These are phyloP conservation scores for Tretioscincus oriximinensis DNA, from an alignment of 2,113 vertebrate genomes.

Conservation along the genomic window DNA sequence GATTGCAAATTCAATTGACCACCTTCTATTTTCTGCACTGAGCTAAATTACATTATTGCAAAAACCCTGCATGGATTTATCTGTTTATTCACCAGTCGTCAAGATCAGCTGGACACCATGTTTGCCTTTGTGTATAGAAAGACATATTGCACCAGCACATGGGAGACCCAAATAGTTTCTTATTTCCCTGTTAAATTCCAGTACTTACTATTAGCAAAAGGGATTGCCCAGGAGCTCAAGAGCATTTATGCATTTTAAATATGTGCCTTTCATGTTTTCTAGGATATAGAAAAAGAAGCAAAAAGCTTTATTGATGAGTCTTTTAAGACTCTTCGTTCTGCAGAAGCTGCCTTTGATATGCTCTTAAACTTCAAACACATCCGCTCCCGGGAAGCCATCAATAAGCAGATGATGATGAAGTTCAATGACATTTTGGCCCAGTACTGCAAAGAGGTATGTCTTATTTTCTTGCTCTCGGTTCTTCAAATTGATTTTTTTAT, in stretches of 20 bases:
- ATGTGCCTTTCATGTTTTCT: constrained; percentile 32
- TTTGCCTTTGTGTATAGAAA: not conserved
- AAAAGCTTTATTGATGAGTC: constrained; percentile 87
- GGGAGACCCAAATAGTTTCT: not conserved
- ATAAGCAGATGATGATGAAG: constrained; percentile 88
- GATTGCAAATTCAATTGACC: too few relatives aligned
- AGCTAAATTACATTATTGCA: too few relatives aligned
- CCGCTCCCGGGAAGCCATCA: constrained; percentile 79
- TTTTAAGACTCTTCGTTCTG: constrained; percentile 87
- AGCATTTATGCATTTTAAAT: not conserved
- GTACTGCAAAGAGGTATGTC: constrained; percentile 88
- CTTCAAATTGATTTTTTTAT: not conserved
- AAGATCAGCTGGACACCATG: too few relatives aligned
- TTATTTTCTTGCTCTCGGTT: not conserved
- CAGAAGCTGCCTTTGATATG: constrained; percentile 88
- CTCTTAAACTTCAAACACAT: constrained; percentile 87
- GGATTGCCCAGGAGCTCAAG: not conserved
- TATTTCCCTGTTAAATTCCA: not conserved
- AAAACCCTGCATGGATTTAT: too few relatives aligned
- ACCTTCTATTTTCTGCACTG: too few relatives aligned
- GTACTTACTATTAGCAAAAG: not conserved
- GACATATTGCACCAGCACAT: not conserved
- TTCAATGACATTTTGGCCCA: constrained; percentile 84
- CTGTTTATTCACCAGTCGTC: too few relatives aligned
- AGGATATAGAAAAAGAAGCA: constrained; percentile 88